phyloP scores from a whole-genome alignment of 2,797 vertebrate genomes.

The Gallinago nigripennis region DNA sequence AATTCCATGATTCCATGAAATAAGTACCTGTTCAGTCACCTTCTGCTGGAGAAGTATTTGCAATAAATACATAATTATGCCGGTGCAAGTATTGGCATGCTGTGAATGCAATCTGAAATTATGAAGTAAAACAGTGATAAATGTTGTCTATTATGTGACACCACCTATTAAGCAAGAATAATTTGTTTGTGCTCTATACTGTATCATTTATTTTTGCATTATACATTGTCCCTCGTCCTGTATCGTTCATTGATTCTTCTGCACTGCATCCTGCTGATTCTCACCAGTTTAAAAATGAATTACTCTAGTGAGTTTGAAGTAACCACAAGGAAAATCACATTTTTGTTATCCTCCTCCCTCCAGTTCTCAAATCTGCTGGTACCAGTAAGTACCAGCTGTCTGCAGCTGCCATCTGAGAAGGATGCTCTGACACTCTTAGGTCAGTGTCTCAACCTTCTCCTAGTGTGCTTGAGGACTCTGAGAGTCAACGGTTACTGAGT shows the following conservation, averaged over 20 bases:
- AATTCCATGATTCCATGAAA: too few relatives aligned
- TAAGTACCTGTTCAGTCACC: not conserved
- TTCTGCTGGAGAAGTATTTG: not conserved
- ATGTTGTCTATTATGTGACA: not conserved
- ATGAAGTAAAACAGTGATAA: constrained; percentile 25
- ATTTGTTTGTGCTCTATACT: not conserved
- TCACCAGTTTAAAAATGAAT: constrained; percentile 4
- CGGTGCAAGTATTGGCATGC: not conserved
- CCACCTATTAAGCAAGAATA: not conserved
- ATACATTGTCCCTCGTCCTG: not conserved
- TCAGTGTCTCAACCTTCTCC: not conserved
- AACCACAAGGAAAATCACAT: not conserved
- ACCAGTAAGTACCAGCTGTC: not conserved
- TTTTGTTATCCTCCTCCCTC: not conserved
- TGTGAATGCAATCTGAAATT: not conserved
- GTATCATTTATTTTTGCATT: not conserved
- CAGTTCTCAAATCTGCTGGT: not conserved
- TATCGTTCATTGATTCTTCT: not conserved
- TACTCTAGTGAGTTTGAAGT: not conserved
- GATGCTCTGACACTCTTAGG: not conserved
- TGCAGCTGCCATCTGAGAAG: not conserved
- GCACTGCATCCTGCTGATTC: constrained; percentile 1
- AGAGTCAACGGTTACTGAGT: not conserved
- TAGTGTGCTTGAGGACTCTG: not conserved
- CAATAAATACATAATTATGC: not conserved